These are phyloP conservation scores for Lagodon rhomboides DNA, from an alignment of 2,797 vertebrate species.

Conservation along the genomic window DNA sequence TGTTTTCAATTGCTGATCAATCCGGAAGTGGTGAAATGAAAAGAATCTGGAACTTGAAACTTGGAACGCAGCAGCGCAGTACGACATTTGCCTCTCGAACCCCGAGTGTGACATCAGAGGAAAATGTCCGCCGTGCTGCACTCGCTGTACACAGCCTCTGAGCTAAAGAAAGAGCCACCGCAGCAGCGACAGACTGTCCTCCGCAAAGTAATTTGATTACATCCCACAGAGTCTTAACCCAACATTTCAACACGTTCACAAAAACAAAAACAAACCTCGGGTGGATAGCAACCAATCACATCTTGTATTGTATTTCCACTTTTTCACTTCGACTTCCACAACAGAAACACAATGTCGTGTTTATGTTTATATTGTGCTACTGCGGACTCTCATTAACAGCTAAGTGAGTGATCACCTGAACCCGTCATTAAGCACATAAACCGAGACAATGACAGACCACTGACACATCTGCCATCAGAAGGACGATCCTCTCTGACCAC, in stretches of 20 bases:
- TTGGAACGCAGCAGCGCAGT: too few species aligned
- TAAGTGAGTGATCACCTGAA: slow-evolving; percentile 24
- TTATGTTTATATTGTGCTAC: background rate
- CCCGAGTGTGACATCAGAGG: too few species aligned
- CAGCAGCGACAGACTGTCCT: background rate
- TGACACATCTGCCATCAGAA: slow-evolving; percentile 4
- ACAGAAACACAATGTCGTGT: background rate
- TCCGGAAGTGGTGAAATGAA: too few species aligned
- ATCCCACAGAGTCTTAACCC: background rate
- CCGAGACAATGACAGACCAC: slow-evolving; percentile 37
- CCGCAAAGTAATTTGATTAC: background rate
- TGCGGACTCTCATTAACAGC: slow-evolving; percentile 29
- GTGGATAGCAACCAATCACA: background rate
- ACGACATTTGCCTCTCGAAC: too few species aligned
- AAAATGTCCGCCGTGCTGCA: too few species aligned
- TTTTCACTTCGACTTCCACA: background rate
- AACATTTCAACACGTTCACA: background rate
- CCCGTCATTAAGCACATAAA: slow-evolving; percentile 58
- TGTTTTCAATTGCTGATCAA: too few species aligned
- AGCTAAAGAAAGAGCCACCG: too few species aligned
- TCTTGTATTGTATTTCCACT: background rate
- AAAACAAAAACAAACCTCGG: background rate
- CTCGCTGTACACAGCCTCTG: too few species aligned
- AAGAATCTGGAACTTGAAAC: too few species aligned
- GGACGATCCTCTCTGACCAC: slow-evolving; percentile 13